Base-by-base conservation (phyloP, 2,888 invertebrate species). In the Brachypalpus laphriformis region DNA sequence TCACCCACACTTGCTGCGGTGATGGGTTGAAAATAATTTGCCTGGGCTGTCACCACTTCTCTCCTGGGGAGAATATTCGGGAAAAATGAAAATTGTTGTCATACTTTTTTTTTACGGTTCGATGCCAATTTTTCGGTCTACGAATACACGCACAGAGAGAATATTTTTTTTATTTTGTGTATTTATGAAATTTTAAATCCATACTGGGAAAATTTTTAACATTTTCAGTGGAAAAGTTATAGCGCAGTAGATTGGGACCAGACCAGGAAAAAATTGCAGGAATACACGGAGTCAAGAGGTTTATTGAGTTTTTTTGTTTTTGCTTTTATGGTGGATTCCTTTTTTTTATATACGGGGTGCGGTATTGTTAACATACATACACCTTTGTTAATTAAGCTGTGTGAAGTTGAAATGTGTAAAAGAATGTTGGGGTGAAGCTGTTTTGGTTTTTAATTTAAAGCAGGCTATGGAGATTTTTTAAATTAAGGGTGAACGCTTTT, bases 361-460 rank as follows among this genome's bases (percentile, higher is more conserved):
- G 14, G 8, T 28, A 51, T 51, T 49, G 11, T 49, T 22, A n/a
- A 49, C 49, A 28, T 51, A 7, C 51, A 51, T 51, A 7, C 51
- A 51, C 51, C 51, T 28, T 51, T 51, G 51, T 51, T 51, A 51
- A 51, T 51, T 51, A 51, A 51, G 51, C 14, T 28, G 28, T 51
- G 25, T 28, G 7, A 8, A 4, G 51, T 9, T 16, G 14, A 8
- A 51, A 28, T 2, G 28, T 28, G 51, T 28, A 11, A 28, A 8
- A n/a, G 28, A 28, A 28, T 51, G 14, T 28, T 28, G 25, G 2
- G 8, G n/a, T 28, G 28, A 14, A n/a, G n/a, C 11, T 22, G 8
- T 16, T 6, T 8, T n/a, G 1, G 9, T 49, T 25, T 11, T 22
- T n/a, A n/a, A 22, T 22, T 49, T 22, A 49, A 49, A 49, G 49